Evolutionary conservation across 2,113 vertebrate species (phyloP).

Genomic region (human): GRCh38 chr6:130761001-130761500

Average conservation of each 20-base stretch:
- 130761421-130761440: background rate
- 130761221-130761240: background rate
- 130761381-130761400: background rate
- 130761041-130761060: background rate
- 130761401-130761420: constrained; percentile 7
- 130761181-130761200: background rate
- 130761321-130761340: background rate
- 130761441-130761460: background rate
- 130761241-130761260: background rate
- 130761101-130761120: background rate
- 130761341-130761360: background rate
- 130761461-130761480: too few species aligned
- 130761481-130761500: too few species aligned
- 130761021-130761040: background rate
- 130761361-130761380: background rate
- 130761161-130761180: background rate
- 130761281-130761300: background rate
- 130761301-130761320: background rate
- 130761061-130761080: background rate
- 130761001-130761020: background rate
- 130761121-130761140: background rate
- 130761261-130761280: background rate
- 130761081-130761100: background rate
- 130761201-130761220: background rate
- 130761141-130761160: background rate